Evolutionary conservation across 2,113 vertebrate species (phyloP), one percentile per base, ranked within the genome.

Genomic region (Chamaea fasciata): DNA sequence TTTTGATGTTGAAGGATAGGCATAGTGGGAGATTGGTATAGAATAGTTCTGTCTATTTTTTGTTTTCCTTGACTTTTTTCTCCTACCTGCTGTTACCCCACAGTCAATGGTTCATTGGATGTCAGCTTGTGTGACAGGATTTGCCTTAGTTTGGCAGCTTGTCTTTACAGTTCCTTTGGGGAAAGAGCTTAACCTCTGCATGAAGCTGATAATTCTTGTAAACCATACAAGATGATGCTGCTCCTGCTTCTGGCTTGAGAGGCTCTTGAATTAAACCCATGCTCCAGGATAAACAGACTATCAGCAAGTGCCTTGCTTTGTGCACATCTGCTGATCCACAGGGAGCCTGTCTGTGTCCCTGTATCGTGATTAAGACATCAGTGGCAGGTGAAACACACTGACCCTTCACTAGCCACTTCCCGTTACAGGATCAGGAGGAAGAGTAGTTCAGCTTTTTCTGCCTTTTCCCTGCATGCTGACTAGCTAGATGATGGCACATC

Each of bases 171-270:
- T 70, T 92, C 71, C 68, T 92, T 49, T 65, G 22, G 39, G 65
- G 42, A 59, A 88, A 42, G 64, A 88, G 70, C 63, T 96, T 96
- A 93, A 82, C 21, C 42, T 56, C 30, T 7, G 1, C 35, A 17
- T 23, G 75, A 77, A 88, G 59, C 79, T 57, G 92, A 26, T 92
- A 77, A 89, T 96, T 89, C 64, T 59, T 59, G 30, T 90, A 89
- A 95, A 83, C 35, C 27, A 9, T 31, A 83, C 37, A 39, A 39
- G 37, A 39, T 39, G 37, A 65, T 57, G n/a, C 42, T 88, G 35
- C 31, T 63, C 65, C 63, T 86, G 3, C 60, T 71, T 55, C 41
- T 79, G 67, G 37, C 52, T 65, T 59, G 74, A 83, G 71, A 62
- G 53, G 75, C 46, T 62, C 60, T 63, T 57, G 49, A 76, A 37